Base-by-base conservation (phyloP, 2,797 vertebrate genomes). In the Myripristis jacobus region DNA sequence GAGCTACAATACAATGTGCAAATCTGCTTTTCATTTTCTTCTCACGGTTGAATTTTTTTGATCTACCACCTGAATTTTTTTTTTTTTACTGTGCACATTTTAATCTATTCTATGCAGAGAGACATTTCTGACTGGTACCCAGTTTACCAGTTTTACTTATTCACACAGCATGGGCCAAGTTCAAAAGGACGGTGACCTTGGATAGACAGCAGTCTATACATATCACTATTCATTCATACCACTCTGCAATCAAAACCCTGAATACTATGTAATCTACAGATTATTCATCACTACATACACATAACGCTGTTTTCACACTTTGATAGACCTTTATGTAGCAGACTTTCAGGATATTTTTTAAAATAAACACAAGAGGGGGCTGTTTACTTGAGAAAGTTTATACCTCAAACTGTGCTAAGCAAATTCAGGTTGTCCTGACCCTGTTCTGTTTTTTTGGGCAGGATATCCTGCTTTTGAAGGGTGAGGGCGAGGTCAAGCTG, bases 391-490 rank as follows among this genome's bases (percentile, higher is more conserved):
- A 67, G 21, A 76, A 84, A 24, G 5, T 24, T 27, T 78, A 58
- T 43, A 11, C 36, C 47, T 7, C 2, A 60, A 22, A 27, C 2
- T 21, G 31, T 44, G 19, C 54, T 6, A 3, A 75, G 21, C 61
- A 25, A 36, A 60, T 53, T 11, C 25, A 46, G 24, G 64, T 68
- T 18, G 25, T 22, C 47, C 11, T 66, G 59, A 70, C 31, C 27
- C 2, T 6, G 0, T 59, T 83, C 12, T 84, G 73, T 89, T n/a
- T n/a, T n/a, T n/a, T 83, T 89, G 51, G 21, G 76, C 90, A 99
- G 98, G 98, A 99, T 65, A 97, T 98, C 92, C 94, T 99, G 81
- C 92, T 99, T 87, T 94, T 97, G 93, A 99, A 97, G 90, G 97
- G 97, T 0, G 97, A 99, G 21, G 98, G 97, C 0, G 98, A 99